These are phyloP conservation scores for Stictonetta naevosa DNA, from an alignment of 2,113 vertebrate species.

Conservation along the genomic window DNA sequence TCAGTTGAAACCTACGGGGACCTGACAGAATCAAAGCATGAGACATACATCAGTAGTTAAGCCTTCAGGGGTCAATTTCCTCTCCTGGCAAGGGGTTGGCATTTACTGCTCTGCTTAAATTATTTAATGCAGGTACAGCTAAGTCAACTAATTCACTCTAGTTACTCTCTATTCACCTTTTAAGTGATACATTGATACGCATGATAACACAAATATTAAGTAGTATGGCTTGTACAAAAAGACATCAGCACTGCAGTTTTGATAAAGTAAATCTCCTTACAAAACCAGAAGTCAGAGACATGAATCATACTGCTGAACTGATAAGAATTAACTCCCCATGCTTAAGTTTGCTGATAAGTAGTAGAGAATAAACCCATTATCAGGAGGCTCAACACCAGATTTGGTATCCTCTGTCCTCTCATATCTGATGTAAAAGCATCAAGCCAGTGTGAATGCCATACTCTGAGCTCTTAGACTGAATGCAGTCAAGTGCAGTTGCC, in stretches of 20 bases:
- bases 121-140: background rate
- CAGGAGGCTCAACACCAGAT: background rate
- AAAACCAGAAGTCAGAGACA: background rate
- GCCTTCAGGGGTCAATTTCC: background rate
- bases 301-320: background rate
- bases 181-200: background rate
- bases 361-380: background rate
- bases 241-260: background rate
- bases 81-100: background rate
- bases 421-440: background rate
- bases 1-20: background rate
- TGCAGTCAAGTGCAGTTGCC: background rate
- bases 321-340: background rate
- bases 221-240: background rate
- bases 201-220: background rate
- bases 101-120: conserved; percentile 11
- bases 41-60: background rate
- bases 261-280: background rate
- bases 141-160: background rate
- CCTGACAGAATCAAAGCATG: background rate
- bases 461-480: background rate
- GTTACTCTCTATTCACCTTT: background rate
- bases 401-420: background rate
- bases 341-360: background rate
- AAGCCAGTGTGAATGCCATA: background rate